phyloP scores from a whole-genome alignment of 2,797 vertebrate genomes.

The Eupleurogrammus muticus region DNA sequence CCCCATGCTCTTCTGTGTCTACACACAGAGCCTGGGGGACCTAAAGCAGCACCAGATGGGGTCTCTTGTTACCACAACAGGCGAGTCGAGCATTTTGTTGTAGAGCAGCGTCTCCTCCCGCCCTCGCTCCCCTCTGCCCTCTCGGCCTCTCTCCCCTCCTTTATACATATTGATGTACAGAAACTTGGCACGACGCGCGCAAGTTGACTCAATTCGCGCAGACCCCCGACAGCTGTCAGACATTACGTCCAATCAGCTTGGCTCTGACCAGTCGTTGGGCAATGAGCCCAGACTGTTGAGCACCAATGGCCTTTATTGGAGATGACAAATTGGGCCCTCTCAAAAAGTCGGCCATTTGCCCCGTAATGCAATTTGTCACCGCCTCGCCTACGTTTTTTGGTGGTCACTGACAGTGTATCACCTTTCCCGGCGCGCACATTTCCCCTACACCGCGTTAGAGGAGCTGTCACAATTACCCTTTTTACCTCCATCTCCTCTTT shows the following conservation, averaged over 20 bases:
- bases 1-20: slow-evolving; percentile 41
- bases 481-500: slow-evolving; percentile 28
- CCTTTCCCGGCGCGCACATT: slow-evolving; percentile 41
- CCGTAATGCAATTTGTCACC: slow-evolving; percentile 74
- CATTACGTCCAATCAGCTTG: slow-evolving; percentile 81
- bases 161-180: slow-evolving; percentile 78
- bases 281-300: slow-evolving; percentile 75
- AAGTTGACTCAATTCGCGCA: slow-evolving; percentile 67
- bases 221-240: slow-evolving; percentile 81
- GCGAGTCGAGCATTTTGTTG: slow-evolving; percentile 63
- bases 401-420: slow-evolving; percentile 53
- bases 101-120: slow-evolving; percentile 41
- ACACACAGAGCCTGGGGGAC: slow-evolving; percentile 64
- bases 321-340: slow-evolving; percentile 80
- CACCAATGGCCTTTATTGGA: slow-evolving; percentile 78
- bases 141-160: slow-evolving; percentile 45
- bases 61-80: slow-evolving; percentile 74
- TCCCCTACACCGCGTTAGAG: slow-evolving; percentile 29
- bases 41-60: slow-evolving; percentile 75
- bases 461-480: slow-evolving; percentile 25
- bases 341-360: slow-evolving; percentile 65
- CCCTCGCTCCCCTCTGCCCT: slow-evolving; percentile 49
- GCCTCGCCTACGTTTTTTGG: slow-evolving; percentile 49
- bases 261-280: slow-evolving; percentile 73
- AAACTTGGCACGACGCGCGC: slow-evolving; percentile 70